Percentiles rank a stretch among this genome's conserved stretches.
phyloP scores from a whole-genome alignment of 1,140 invertebrate species.

The Dreissena rostriformis region DNA sequence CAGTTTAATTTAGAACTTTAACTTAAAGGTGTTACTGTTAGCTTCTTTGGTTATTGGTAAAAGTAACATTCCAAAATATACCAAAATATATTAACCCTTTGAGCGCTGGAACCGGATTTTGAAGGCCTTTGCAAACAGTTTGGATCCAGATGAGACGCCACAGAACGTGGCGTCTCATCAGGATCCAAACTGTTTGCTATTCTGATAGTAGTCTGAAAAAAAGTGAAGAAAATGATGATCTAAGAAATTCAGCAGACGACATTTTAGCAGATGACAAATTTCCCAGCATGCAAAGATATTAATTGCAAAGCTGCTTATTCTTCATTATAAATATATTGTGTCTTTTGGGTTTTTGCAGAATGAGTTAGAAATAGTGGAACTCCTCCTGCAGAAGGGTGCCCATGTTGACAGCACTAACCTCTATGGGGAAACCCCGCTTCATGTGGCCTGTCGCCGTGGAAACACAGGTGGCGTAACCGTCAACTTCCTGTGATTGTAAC shows the following conservation, averaged over 20 bases:
- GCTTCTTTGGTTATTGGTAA: not conserved
- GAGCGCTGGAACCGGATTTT: too few relatives aligned
- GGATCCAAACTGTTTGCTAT: too few relatives aligned
- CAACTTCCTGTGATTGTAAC: too few relatives aligned
- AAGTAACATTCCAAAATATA: not conserved
- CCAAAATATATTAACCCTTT: not conserved
- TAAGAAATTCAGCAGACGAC: too few relatives aligned
- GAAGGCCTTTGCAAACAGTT: too few relatives aligned
- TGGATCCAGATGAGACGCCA: too few relatives aligned
- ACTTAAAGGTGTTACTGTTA: not conserved
- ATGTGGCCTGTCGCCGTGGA: slow-evolving; percentile 30
- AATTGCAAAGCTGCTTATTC: not conserved
- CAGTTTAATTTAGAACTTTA: too few relatives aligned
- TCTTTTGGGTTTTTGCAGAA: not conserved
- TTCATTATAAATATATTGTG: not conserved
- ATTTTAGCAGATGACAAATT: too few relatives aligned
- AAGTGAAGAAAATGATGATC: too few relatives aligned
- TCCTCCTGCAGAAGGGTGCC: slow-evolving; percentile 26
- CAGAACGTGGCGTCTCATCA: too few relatives aligned
- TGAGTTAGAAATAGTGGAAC: slow-evolving; percentile 17
- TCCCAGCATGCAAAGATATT: too few relatives aligned
- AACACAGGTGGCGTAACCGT: slow-evolving; percentile 14
- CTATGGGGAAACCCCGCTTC: slow-evolving; percentile 49
- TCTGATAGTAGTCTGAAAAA: too few relatives aligned
- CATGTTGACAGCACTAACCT: slow-evolving; percentile 29